phyloP scores from a whole-genome alignment of 2,797 vertebrate species.

The Nyctalus aviator region DNA sequence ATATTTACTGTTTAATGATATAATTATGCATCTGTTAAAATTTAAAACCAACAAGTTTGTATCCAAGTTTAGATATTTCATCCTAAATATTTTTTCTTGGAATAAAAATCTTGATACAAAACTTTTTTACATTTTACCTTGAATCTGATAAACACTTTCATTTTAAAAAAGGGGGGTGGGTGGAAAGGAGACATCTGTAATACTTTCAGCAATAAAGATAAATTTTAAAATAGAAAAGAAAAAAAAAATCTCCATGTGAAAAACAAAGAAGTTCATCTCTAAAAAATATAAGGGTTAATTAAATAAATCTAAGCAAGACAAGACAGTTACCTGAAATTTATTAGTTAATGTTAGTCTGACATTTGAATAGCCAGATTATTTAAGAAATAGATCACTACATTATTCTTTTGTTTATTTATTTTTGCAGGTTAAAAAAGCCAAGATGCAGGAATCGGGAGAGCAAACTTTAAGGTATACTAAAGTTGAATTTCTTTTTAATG shows the following conservation, averaged over 20 bases:
- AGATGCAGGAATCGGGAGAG: slow-evolving; percentile 91
- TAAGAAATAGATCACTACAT: slow-evolving; percentile 38
- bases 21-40: slow-evolving; percentile 1
- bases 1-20: not conserved
- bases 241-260: not conserved
- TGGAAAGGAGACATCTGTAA: no score
- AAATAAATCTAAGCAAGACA: slow-evolving; percentile 47
- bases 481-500: slow-evolving; percentile 54
- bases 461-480: slow-evolving; percentile 90
- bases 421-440: slow-evolving; percentile 95
- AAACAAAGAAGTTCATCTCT: not conserved
- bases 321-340: not conserved
- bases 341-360: not conserved
- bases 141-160: slow-evolving; percentile 6
- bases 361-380: slow-evolving; percentile 36
- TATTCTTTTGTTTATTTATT: slow-evolving; percentile 71
- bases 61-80: slow-evolving; percentile 34
- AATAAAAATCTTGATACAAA: slow-evolving; percentile 44
- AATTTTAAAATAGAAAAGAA: no score
- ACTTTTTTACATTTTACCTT: not conserved
- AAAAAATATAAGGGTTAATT: slow-evolving; percentile 52
- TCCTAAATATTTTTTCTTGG: slow-evolving; percentile 8
- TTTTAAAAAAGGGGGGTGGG: no score
- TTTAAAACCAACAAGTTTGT: slow-evolving; percentile 31
- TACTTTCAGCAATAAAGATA: no score